phyloP scores from a whole-genome alignment of 92 coral and sea anemone genomes.

The Pocillopora meandrina region DNA sequence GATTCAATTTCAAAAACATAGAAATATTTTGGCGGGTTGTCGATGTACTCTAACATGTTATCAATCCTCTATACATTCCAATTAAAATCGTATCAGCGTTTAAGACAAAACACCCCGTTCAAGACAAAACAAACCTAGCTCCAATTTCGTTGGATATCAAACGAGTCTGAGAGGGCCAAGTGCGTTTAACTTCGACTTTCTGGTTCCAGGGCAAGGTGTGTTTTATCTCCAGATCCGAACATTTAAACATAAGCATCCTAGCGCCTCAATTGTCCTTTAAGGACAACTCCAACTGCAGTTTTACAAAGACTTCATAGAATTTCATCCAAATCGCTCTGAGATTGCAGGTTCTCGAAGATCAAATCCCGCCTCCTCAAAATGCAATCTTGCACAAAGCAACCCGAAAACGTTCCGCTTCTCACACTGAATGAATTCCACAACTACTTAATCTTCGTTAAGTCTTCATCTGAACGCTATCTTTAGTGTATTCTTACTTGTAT shows the following conservation, averaged over 20 bases:
- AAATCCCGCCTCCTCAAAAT: background rate
- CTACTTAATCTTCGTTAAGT: background rate
- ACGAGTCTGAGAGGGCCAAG: constrained; percentile 18
- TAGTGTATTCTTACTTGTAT: background rate
- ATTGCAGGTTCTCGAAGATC: background rate
- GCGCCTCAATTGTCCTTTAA: background rate
- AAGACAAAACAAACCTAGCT: constrained; percentile 28
- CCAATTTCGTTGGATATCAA: background rate
- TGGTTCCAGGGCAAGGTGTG: constrained; percentile 2
- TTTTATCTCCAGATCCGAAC: constrained; percentile 9
- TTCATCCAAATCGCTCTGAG: background rate
- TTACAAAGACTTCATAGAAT: background rate
- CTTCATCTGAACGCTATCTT: background rate
- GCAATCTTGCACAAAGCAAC: background rate
- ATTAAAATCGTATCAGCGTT: constrained; percentile 23
- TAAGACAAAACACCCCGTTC: constrained; percentile 9
- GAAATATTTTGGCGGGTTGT: background rate
- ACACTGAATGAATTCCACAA: background rate
- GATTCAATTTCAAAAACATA: constrained; percentile 20
- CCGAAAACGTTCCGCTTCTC: background rate
- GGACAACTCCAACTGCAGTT: background rate
- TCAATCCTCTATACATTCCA: constrained; percentile 23
- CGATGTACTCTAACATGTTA: constrained; percentile 2
- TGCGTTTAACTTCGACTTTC: background rate
- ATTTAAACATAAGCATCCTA: background rate